A percentile compares a stretch with the other conserved stretches of the same genome.
Conservation (phyloP, 1,140 invertebrate genomes). For the Palaemon carinicauda region DNA sequence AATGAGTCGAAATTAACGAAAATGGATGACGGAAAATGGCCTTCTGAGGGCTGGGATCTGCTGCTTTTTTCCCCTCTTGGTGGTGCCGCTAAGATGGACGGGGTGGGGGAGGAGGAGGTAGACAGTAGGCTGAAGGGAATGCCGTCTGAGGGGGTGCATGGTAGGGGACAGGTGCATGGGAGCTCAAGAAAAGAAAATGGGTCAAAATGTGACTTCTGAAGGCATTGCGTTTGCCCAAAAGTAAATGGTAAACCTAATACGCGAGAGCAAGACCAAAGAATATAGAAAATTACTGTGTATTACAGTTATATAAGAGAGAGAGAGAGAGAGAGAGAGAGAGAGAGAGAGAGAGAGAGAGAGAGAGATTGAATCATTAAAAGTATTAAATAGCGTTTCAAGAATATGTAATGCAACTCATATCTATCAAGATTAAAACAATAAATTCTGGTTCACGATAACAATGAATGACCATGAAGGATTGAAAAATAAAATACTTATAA, state of each 20-base stretch:
- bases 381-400: no score
- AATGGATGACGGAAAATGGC: conserved; percentile 45
- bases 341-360: no score
- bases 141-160: no score
- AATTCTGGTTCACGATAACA: no score
- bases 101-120: background rate
- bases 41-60: conserved; percentile 4
- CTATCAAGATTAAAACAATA: no score
- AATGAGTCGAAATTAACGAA: conserved; percentile 57
- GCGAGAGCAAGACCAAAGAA: background rate
- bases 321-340: conserved; percentile 9
- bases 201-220: background rate
- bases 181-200: background rate
- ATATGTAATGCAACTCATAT: no score
- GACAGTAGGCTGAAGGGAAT: background rate
- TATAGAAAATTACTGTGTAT: background rate
- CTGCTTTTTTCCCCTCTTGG: background rate
- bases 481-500: no score
- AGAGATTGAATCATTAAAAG: no score
- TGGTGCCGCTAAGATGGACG: background rate
- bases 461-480: no score
- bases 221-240: background rate
- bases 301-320: no score
- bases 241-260: background rate
- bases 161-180: background rate